Percentiles rank a stretch among this genome's conserved stretches.
phyloP scores from a whole-genome alignment of 2,888 invertebrate species.

The Cataglyphis rosenhaueri region DNA sequence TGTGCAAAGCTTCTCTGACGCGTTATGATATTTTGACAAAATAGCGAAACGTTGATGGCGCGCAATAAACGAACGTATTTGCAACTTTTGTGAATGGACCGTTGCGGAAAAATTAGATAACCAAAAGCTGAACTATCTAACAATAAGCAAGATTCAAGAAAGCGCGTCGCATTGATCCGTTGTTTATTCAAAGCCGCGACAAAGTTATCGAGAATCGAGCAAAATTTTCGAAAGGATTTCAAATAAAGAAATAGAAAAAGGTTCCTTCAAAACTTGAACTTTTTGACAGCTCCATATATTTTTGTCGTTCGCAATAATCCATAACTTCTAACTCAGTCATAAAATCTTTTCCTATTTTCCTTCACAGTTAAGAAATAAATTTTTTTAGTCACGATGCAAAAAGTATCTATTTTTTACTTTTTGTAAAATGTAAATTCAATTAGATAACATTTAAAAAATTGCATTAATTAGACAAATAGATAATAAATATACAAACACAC shows the following conservation, averaged over 20 bases:
- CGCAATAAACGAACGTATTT: conserved; percentile 34
- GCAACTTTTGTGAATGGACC: conserved; percentile 29
- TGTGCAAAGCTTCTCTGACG: conserved; percentile 12
- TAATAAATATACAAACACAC: background rate
- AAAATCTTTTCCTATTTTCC: background rate
- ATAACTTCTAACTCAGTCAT: background rate
- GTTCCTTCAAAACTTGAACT: background rate
- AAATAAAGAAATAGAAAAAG: conserved; percentile 1
- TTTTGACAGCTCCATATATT: conserved; percentile 24
- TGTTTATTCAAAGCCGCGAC: conserved; percentile 38
- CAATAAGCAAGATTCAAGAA: conserved; percentile 9
- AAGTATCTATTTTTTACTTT: background rate
- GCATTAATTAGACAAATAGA: background rate
- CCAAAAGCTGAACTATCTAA: conserved; percentile 2
- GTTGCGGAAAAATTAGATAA: conserved; percentile 35
- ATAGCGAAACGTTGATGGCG: conserved; percentile 27
- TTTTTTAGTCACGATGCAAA: background rate
- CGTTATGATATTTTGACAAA: conserved; percentile 37
- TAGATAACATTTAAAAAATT: background rate
- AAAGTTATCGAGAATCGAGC: background rate
- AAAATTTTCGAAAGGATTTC: conserved; percentile 32
- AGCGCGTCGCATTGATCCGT: conserved; percentile 32
- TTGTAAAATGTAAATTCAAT: background rate
- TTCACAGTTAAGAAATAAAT: background rate
- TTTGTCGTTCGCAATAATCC: conserved; percentile 12